These are phyloP conservation scores for Acipenser oxyrinchus DNA, from an alignment of 2,797 vertebrate species.

Conservation along the genomic window DNA sequence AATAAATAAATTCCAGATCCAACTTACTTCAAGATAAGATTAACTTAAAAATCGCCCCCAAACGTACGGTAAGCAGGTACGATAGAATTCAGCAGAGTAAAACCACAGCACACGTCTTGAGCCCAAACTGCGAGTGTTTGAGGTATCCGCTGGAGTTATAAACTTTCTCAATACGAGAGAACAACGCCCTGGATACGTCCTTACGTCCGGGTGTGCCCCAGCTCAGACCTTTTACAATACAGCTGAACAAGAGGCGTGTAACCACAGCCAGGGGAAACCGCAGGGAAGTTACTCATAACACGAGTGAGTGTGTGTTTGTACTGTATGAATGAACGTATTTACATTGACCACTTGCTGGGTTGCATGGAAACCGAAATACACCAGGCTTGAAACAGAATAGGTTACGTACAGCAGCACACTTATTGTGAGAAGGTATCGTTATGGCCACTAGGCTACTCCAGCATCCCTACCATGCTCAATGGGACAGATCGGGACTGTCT, in stretches of 20 bases:
- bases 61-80: too few species aligned
- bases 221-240: constrained; percentile 42
- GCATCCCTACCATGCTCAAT: background rate
- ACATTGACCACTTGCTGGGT: constrained; percentile 30
- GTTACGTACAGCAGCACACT: too few species aligned
- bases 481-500: background rate
- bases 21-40: background rate
- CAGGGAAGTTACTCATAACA: constrained; percentile 23
- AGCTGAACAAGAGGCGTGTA: constrained; percentile 32
- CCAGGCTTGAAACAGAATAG: too few species aligned
- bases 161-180: constrained; percentile 71
- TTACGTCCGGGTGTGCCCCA: constrained; percentile 65
- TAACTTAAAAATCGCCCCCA: background rate
- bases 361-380: constrained; percentile 35
- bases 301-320: constrained; percentile 13
- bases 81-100: too few species aligned
- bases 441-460: constrained; percentile 20
- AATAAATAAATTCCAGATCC: constrained; percentile 10
- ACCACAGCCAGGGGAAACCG: constrained; percentile 32
- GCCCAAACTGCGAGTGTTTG: constrained; percentile 42
- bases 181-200: constrained; percentile 73
- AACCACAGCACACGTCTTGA: constrained; percentile 38
- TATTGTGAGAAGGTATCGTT: background rate
- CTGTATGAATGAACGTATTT: too few species aligned
- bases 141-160: constrained; percentile 56